Conservation (phyloP, 30 jellyfish, hydroid and myxozoan genomes). For the Phacellophora camtschatica region DNA sequence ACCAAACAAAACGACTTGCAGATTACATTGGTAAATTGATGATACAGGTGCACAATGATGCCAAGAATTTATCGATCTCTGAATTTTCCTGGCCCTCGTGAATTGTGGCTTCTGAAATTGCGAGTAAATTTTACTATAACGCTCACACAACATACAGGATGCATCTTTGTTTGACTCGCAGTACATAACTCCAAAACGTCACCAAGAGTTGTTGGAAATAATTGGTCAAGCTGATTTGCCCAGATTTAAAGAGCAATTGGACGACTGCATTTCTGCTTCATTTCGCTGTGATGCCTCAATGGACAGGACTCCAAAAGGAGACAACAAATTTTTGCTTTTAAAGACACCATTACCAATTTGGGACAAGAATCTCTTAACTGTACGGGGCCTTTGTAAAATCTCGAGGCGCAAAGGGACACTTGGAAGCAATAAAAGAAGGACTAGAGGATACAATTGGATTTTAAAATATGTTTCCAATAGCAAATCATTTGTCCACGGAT, state of each 20-base stretch:
- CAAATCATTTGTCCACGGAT: conserved; percentile 19
- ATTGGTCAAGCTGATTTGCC: background rate
- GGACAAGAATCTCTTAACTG: background rate
- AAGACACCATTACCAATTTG: background rate
- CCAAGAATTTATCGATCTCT: background rate
- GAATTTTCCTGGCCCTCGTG: conserved; percentile 12
- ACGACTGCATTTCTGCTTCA: conserved; percentile 2
- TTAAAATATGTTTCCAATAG: background rate
- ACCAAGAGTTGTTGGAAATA: conserved; percentile 15
- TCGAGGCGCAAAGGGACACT: conserved; percentile 18
- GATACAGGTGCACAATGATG: background rate
- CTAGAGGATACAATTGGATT: background rate
- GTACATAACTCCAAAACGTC: background rate
- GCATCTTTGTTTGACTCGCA: conserved; percentile 17
- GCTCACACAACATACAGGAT: background rate
- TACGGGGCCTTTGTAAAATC: too few species aligned
- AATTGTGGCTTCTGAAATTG: conserved; percentile 12
- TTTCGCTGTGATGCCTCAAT: conserved; percentile 6
- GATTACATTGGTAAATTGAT: conserved; percentile 10
- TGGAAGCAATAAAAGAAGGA: conserved; percentile 7
- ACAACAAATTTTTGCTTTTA: conserved; percentile 6
- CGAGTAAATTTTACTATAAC: background rate
- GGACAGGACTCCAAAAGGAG: background rate
- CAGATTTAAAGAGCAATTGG: background rate
- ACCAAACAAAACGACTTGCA: background rate